Evolutionary conservation across 2,888 invertebrate genomes (phyloP).

Genomic region (Diachrysia chrysitis): DNA sequence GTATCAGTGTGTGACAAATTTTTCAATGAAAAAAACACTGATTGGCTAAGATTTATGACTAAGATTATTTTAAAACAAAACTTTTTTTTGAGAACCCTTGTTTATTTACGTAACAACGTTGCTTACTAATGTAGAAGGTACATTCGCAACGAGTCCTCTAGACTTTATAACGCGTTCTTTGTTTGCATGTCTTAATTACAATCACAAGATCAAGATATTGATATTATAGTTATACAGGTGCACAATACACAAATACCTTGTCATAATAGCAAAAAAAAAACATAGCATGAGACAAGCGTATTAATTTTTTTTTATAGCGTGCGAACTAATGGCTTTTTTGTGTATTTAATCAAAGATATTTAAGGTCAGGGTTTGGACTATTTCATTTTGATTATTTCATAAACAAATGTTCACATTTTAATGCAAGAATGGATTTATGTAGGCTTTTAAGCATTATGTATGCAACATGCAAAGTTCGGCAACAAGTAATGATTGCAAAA

Average conservation of each 20-base stretch:
- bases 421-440: slow-evolving; percentile 2
- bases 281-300: slow-evolving; percentile 22
- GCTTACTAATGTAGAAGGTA: no score
- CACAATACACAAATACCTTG: slow-evolving; percentile 16
- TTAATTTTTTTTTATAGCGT: slow-evolving; percentile 27
- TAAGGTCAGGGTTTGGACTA: slow-evolving; percentile 48
- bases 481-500: slow-evolving; percentile 4
- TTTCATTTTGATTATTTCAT: slow-evolving; percentile 34
- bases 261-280: slow-evolving; percentile 39
- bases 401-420: slow-evolving; percentile 1
- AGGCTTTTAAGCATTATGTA: neutral
- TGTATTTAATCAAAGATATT: slow-evolving; percentile 25
- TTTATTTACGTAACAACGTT: no score
- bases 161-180: no score
- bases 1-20: no score
- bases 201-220: slow-evolving; percentile 18
- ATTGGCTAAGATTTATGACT: no score
- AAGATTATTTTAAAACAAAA: no score
- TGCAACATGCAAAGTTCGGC: slow-evolving; percentile 5
- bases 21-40: no score
- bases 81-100: no score
- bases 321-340: slow-evolving; percentile 46
- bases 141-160: no score
- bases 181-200: slow-evolving; percentile 5
- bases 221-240: slow-evolving; percentile 11